Evolutionary conservation across 2,797 vertebrate genomes (phyloP), one percentile per base, ranked within the genome.

Genomic region (Capromys pilorides): DNA sequence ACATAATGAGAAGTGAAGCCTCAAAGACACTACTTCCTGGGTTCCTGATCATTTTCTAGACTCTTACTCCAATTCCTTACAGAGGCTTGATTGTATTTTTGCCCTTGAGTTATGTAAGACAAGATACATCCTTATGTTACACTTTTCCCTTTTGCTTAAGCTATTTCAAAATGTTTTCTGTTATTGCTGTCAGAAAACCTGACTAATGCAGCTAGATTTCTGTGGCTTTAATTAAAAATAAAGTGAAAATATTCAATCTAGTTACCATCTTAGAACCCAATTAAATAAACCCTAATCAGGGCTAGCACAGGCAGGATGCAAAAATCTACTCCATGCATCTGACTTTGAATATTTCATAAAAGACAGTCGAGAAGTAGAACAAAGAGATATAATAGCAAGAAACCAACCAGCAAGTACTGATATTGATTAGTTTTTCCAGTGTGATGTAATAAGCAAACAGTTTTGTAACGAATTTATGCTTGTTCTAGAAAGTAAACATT

Each of bases 111-210:
- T 90, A 36, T 88, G 0, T 67, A 88, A 80, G 13, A 90, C 2
- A 71, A 86, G 3, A 14, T 87, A n/a, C 67, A 49, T 61, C n/a
- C 24, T 86, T 84, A 88, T 0, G 87, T 84, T 88, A 83, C 39
- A 92, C 78, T 90, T 9, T 36, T 77, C 83, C 5, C 33, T 90
- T 87, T 85, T 75, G 59, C 59, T 95, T 86, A 91, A 73, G n/a
- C 45, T 86, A 88, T 66, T 51, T 94, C 73, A 82, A 85, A 66
- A 33, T 95, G 33, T 94, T 96, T 92, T 94, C 54, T 94, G 33
- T 90, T 85, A 36, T 45, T 78, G n/a, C 12, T 71, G 92, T 73
- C 66, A 95, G 77, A 95, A 92, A 95, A 21, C 10, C 22, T 88
- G 57, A 83, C 69, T 80, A 93, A 91, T 78, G 36, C 16, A 79